Evolutionary conservation across 2,113 vertebrate genomes (phyloP).

Genomic region (Malurus alboscapulatus): DNA sequence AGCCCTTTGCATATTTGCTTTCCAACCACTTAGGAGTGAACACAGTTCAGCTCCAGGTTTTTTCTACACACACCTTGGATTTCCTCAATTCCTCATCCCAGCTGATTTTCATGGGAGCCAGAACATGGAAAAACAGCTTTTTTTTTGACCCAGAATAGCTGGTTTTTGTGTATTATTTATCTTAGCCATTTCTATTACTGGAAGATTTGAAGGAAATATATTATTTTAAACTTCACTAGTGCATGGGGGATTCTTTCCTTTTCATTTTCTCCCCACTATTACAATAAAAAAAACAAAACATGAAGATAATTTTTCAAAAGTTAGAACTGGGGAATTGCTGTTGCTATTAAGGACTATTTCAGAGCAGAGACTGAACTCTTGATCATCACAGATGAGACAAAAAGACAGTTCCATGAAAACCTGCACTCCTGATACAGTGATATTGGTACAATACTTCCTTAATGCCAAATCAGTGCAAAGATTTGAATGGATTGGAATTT

Average conservation of each 20-base stretch:
- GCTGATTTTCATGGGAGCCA: background rate
- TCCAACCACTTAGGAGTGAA: background rate
- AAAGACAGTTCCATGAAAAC: background rate
- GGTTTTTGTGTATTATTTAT: background rate
- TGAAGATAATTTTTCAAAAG: background rate
- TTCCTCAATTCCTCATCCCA: background rate
- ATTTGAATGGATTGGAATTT: background rate
- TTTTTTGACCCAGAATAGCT: background rate
- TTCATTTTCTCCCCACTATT: background rate
- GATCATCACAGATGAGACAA: background rate
- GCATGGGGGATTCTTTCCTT: accelerated
- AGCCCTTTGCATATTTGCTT: background rate
- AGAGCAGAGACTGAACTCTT: background rate
- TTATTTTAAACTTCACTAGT: background rate
- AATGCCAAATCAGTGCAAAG: background rate
- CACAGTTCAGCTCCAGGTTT: background rate
- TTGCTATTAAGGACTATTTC: background rate
- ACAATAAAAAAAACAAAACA: background rate
- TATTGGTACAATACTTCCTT: background rate
- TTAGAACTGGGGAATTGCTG: background rate
- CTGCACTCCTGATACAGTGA: background rate
- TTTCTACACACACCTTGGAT: accelerated
- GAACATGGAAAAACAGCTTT: background rate
- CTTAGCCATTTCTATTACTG: accelerated
- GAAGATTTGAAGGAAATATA: accelerated